A percentile compares a stretch with the other conserved stretches of the same genome.
Evolutionary conservation across 2,888 invertebrate genomes (phyloP).

Genomic region (Protophormia terraenovae): DNA sequence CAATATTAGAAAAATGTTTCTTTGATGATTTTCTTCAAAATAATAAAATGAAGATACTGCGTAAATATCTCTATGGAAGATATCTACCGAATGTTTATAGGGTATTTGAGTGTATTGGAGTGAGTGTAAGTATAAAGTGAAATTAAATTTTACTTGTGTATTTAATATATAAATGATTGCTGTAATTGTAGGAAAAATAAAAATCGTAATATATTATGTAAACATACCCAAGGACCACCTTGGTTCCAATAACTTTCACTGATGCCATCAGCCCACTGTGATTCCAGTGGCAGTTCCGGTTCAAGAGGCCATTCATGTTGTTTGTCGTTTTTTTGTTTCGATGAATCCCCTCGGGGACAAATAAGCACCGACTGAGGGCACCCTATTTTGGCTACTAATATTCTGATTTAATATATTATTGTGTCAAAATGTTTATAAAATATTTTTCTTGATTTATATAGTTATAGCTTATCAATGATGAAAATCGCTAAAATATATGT

Average conservation of each 20-base stretch:
- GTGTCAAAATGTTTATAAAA: no score
- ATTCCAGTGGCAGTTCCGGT: slow-evolving; percentile 76
- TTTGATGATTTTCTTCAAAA: no score
- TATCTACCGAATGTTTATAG: no score
- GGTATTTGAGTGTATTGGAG: no score
- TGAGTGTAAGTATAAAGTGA: no score
- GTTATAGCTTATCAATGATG: no score
- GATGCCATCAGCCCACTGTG: slow-evolving; percentile 76
- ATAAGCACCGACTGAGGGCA: slow-evolving; percentile 76
- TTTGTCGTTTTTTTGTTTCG: slow-evolving; percentile 73
- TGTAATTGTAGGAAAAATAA: neutral
- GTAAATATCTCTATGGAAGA: no score
- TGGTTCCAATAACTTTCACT: slow-evolving; percentile 77
- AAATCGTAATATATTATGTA: neutral
- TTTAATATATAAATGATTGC: neutral
- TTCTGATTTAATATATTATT: no score
- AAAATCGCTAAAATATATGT: no score
- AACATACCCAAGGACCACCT: slow-evolving; percentile 77
- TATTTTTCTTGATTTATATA: no score
- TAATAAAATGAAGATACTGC: no score
- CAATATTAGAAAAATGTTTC: no score
- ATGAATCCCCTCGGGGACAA: slow-evolving; percentile 76
- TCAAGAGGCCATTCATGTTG: slow-evolving; percentile 74
- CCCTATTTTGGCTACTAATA: slow-evolving; percentile 74
- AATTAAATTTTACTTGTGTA: neutral